These are phyloP conservation scores for Rutpela maculata DNA, from an alignment of 2,888 invertebrate species.

Conservation along the genomic window DNA sequence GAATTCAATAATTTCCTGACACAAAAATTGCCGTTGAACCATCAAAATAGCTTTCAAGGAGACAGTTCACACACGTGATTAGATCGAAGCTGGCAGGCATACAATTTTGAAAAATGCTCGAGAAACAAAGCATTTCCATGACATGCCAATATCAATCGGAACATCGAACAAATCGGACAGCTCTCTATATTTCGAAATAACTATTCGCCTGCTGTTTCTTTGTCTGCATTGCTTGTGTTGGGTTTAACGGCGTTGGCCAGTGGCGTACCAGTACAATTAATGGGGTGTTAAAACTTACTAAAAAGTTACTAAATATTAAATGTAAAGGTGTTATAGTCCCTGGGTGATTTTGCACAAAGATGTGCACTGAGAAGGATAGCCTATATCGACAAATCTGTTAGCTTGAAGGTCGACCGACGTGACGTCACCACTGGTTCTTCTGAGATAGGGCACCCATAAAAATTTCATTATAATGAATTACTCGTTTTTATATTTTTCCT, in stretches of 20 bases:
- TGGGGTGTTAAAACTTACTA: too few species aligned
- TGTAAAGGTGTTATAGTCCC: too few species aligned
- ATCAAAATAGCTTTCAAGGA: neutral
- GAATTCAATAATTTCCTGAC: neutral
- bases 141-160: slow-evolving; percentile 1
- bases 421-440: too few species aligned
- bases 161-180: neutral
- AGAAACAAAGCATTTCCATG: slow-evolving; percentile 3
- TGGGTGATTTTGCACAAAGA: too few species aligned
- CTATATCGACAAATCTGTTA: too few species aligned
- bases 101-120: neutral
- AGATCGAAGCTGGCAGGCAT: neutral
- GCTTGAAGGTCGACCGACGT: too few species aligned
- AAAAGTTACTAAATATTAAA: too few species aligned
- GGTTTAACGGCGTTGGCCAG: neutral
- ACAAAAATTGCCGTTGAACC: neutral
- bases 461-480: too few species aligned
- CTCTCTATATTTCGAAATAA: neutral
- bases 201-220: neutral
- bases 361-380: too few species aligned
- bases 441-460: too few species aligned
- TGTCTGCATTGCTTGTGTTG: neutral
- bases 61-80: neutral
- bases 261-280: neutral
- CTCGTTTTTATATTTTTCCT: too few species aligned